A percentile compares a stretch with the other conserved stretches of the same genome.
Conservation (phyloP, 2,888 invertebrate genomes). For the Hybos culiciformis region DNA sequence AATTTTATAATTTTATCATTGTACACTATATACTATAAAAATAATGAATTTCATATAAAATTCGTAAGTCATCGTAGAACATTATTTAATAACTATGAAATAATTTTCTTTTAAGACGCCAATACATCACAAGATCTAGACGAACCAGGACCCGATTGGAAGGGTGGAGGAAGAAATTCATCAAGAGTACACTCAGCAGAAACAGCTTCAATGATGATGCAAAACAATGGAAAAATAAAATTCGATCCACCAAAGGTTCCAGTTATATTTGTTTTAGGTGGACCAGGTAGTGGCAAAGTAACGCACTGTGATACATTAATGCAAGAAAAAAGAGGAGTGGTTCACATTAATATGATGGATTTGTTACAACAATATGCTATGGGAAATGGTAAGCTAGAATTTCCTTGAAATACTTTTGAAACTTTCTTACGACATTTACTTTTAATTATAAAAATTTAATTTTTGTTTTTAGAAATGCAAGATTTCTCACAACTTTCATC, state of each 20-base stretch:
- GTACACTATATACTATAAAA: too few species aligned
- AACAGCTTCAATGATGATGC: conserved; percentile 56
- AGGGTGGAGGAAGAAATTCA: conserved; percentile 20
- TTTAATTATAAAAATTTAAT: background rate
- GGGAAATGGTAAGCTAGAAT: conserved; percentile 74
- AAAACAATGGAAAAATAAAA: conserved; percentile 65
- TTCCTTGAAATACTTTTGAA: too few species aligned
- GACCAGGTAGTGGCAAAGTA: conserved; percentile 95
- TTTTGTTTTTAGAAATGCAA: conserved; percentile 54
- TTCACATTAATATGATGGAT: conserved; percentile 86
- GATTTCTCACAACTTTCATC: conserved; percentile 76
- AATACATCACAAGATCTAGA: conserved; percentile 64
- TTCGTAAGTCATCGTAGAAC: background rate
- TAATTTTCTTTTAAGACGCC: conserved; percentile 27
- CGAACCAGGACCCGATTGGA: conserved; percentile 40
- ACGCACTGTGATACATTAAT: conserved; percentile 88
- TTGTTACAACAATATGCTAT: conserved; percentile 77
- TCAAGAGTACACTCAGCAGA: conserved; percentile 24
- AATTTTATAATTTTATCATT: too few species aligned
- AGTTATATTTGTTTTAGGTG: conserved; percentile 82
- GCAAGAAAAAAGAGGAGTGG: conserved; percentile 71
- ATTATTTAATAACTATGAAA: background rate
- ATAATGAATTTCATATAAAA: too few species aligned
- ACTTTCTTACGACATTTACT: background rate
- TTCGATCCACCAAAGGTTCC: conserved; percentile 78